A percentile compares a stretch with the other conserved stretches of the same genome.
Conservation (phyloP, 2,888 invertebrate species). For the Conistra vaccinii region DNA sequence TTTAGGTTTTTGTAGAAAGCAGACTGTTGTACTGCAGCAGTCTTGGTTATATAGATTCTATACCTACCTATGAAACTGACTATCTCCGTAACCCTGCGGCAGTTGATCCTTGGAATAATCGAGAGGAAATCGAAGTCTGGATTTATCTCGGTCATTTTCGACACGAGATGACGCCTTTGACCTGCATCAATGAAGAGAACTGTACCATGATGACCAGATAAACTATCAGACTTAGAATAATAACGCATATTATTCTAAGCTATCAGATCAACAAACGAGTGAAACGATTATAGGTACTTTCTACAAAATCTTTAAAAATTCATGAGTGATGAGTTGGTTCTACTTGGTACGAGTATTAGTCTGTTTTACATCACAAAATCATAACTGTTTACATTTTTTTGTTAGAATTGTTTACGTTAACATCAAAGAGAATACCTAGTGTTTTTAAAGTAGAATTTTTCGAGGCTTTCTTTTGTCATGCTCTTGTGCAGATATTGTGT, state of each 20-base stretch:
- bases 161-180: background rate
- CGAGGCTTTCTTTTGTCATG: background rate
- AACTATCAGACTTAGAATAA: background rate
- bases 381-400: slow-evolving; percentile 40
- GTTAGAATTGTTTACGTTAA: slow-evolving; percentile 13
- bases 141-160: too few species aligned
- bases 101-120: background rate
- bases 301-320: slow-evolving; percentile 18
- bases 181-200: too few species aligned
- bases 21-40: background rate
- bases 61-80: background rate
- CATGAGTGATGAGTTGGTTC: slow-evolving; percentile 4
- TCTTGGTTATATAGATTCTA: background rate
- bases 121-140: background rate
- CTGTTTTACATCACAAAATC: slow-evolving; percentile 41
- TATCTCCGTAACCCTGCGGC: background rate
- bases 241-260: too few species aligned
- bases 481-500: background rate
- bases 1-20: slow-evolving; percentile 24
- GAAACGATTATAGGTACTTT: background rate
- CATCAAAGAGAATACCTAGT: slow-evolving; percentile 18
- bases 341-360: background rate
- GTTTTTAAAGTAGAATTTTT: background rate
- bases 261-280: too few species aligned
- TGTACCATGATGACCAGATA: background rate